phyloP scores from a whole-genome alignment of 2,113 vertebrate genomes.

The Solea senegalensis region DNA sequence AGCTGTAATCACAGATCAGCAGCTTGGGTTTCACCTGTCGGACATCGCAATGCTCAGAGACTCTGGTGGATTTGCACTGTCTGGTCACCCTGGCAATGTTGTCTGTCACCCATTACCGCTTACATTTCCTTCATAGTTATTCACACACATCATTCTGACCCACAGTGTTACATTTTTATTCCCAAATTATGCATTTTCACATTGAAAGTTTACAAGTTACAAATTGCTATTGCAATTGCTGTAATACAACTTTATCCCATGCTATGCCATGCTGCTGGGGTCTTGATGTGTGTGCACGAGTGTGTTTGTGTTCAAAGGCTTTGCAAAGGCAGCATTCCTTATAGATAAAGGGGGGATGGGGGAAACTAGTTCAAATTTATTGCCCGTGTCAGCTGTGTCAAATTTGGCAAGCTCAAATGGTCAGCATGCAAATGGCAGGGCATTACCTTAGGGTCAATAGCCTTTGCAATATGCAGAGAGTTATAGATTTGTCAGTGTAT shows the following conservation, averaged over 20 bases:
- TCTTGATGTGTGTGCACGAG: slow-evolving; percentile 22
- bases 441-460: slow-evolving; percentile 76
- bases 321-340: slow-evolving; percentile 63
- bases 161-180: background rate
- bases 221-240: background rate
- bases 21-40: slow-evolving; percentile 68
- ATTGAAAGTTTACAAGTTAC: slow-evolving; percentile 7
- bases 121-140: slow-evolving; percentile 20
- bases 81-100: slow-evolving; percentile 50
- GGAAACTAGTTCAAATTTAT: slow-evolving; percentile 83
- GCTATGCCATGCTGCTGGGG: slow-evolving; percentile 12
- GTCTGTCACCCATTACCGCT: slow-evolving; percentile 45
- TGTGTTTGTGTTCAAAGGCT: slow-evolving; percentile 55
- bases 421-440: slow-evolving; percentile 83
- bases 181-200: background rate
- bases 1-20: slow-evolving; percentile 68
- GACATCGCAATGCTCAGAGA: slow-evolving; percentile 38
- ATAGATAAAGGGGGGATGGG: slow-evolving; percentile 79
- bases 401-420: slow-evolving; percentile 86
- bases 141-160: background rate
- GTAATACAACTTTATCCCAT: slow-evolving; percentile 2
- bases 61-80: slow-evolving; percentile 59
- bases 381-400: slow-evolving; percentile 85
- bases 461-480: slow-evolving; percentile 65
- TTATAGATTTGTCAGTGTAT: slow-evolving; percentile 47